These are phyloP conservation scores for Leucania comma DNA, from an alignment of 2,888 invertebrate species.

Conservation along the genomic window DNA sequence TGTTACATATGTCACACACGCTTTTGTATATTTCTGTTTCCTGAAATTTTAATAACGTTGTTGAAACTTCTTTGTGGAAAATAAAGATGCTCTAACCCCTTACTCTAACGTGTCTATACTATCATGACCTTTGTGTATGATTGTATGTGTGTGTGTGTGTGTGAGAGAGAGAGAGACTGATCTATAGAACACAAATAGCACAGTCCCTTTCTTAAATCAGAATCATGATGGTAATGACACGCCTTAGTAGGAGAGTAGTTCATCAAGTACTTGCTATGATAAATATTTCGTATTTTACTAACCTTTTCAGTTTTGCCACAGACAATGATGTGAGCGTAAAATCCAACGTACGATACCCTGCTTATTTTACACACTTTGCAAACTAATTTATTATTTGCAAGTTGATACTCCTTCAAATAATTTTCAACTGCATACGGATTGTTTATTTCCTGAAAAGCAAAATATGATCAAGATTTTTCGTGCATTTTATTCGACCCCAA, in stretches of 20 bases:
- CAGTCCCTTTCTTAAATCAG: no score
- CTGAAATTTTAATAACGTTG: slow-evolving; percentile 68
- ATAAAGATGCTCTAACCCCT: neutral
- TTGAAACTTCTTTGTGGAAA: neutral
- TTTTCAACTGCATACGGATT: slow-evolving; percentile 61
- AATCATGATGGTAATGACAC: no score
- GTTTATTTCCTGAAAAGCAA: slow-evolving; percentile 67
- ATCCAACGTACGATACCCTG: slow-evolving; percentile 88
- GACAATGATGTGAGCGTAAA: slow-evolving; percentile 89
- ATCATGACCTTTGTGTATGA: no score
- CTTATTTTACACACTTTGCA: slow-evolving; percentile 85
- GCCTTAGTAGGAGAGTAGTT: neutral
- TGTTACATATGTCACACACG: slow-evolving; percentile 89
- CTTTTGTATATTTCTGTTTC: slow-evolving; percentile 86
- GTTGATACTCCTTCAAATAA: slow-evolving; percentile 75
- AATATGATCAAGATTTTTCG: neutral
- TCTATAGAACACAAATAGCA: no score
- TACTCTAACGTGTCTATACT: no score
- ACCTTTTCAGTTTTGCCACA: slow-evolving; percentile 91
- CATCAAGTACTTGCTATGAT: neutral
- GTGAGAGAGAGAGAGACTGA: no score
- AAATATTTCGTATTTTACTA: slow-evolving; percentile 26
- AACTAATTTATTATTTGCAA: slow-evolving; percentile 78
- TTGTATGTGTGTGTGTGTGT: no score
- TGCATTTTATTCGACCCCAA: neutral